Evolutionary conservation across 2,888 invertebrate genomes (phyloP), one percentile per base, ranked within the genome.

Genomic region (Hipparchia sbordonii): DNA sequence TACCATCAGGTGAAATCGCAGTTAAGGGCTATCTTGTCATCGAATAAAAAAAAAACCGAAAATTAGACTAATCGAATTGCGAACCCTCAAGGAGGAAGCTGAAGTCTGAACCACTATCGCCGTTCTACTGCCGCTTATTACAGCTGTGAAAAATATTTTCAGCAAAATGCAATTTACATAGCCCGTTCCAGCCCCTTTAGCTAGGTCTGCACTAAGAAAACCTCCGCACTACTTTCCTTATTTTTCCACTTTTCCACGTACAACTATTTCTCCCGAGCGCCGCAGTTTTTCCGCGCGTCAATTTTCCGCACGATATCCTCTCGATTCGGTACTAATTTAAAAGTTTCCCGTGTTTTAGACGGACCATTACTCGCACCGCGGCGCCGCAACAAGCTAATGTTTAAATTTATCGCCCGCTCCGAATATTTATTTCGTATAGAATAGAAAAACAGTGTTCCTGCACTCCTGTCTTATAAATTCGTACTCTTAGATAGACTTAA

Each of bases 291-390:
- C 77, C 77, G 73, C 79, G 76, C 79, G 81, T 83, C 82, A 81
- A 82, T 84, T 83, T 84, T 82, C 82, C 82, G 79, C 79, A 72
- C 83, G 74, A 83, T 82, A 81, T 77, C 79, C 71, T 74, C 77
- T 76, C 79, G 77, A 80, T 82, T 80, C 79, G 78, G 76, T 78
- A 77, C 82, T 80, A 82, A 82, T 82, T 82, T 82, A 81, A 81
- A 83, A 82, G 78, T 80, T 82, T 74, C 72, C 78, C 79, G 78
- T 80, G 78, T 78, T 80, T 77, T 77, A 73, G 75, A 77, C 80
- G 81, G 79, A 75, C 82, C 82, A 85, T 85, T 85, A 81, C 80
- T 75, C 79, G 66, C 70, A 73, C 72, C 74, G 68, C 74, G 74
- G 74, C 76, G 74, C 62, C 70, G 56, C 76, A 78, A 76, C 73